Evolutionary conservation across 2,797 vertebrate genomes (phyloP).

Genomic region (Poliocrania exsul): DNA sequence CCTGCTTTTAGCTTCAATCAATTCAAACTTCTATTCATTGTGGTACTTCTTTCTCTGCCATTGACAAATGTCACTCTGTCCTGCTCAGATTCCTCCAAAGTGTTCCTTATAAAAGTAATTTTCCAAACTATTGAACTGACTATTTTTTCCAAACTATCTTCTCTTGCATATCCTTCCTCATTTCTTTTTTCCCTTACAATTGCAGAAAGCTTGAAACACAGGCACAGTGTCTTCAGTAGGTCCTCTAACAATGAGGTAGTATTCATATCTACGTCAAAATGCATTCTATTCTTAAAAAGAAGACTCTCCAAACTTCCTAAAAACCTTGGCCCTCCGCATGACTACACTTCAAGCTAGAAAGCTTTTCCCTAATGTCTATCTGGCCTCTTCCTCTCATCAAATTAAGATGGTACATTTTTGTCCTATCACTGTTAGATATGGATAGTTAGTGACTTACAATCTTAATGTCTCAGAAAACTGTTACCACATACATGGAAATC

Average conservation of each 20-base stretch:
- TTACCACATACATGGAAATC: neutral
- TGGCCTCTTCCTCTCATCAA: neutral
- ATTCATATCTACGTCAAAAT: neutral
- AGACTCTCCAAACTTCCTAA: neutral
- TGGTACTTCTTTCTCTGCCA: neutral
- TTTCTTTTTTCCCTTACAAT: neutral
- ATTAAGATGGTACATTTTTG: neutral
- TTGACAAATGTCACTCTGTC: neutral
- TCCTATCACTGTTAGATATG: neutral
- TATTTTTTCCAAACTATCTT: neutral
- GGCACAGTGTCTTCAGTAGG: neutral
- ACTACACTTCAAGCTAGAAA: neutral
- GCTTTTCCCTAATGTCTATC: neutral
- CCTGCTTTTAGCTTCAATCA: neutral
- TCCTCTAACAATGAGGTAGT: neutral
- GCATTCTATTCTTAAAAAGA: neutral
- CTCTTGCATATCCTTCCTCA: neutral
- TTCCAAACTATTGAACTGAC: neutral
- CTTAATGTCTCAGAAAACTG: neutral
- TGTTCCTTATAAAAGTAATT: neutral
- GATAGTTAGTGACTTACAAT: neutral
- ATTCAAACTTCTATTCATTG: neutral
- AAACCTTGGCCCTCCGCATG: rapidly evolving
- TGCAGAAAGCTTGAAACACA: neutral
- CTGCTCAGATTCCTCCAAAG: neutral